Evolutionary conservation across 2,888 invertebrate species (phyloP), one percentile per base, ranked within the genome.

Genomic region (Syrphus vitripennis): DNA sequence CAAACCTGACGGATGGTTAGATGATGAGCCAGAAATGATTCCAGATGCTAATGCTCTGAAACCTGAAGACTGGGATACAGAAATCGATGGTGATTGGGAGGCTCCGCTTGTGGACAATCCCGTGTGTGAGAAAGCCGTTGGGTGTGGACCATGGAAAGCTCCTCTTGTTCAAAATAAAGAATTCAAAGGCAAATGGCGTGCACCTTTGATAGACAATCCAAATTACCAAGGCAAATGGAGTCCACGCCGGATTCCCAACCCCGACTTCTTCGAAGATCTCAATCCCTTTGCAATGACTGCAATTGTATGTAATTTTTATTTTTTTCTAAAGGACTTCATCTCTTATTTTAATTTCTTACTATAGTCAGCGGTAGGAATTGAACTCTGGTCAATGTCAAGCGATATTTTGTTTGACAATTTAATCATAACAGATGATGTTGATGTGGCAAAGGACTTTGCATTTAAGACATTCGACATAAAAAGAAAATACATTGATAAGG

Each of bases 61-160:
- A 92, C 99, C 99, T 0, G 95, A 94, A 0, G 99, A 99, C 92
- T 99, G 99, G 98, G 99, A 99, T 92, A 95, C 96, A 19, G 98
- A 99, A 88, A 99, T 99, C 96, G 99, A 99, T 93, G 99, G 99
- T 1, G 97, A 97, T 90, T 99, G 99, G 99, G 99, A 99, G 92
- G 96, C 99, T 4, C 98, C 99, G 0, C 94, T 97, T 74, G 95
- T 99, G 34, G 96, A 96, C 89, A 99, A 99, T 93, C 98, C 98
- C 0, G 93, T 93, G 4, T 99, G 99, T 91, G 94, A 94, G 88
- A 91, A 93, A 70, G 95, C 95, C 6, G 94, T 96, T 3, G 99
- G 99, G 14, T 99, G 99, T 93, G 99, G 99, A 0, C 93, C 93
- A 53, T 99, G 99, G 98, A 95, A 95, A 87, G 94, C 97, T 19